Percentiles rank a stretch among this genome's conserved stretches.
These are phyloP conservation scores for Sula dactylatra DNA, from an alignment of 2,113 vertebrate species.

Conservation along the genomic window DNA sequence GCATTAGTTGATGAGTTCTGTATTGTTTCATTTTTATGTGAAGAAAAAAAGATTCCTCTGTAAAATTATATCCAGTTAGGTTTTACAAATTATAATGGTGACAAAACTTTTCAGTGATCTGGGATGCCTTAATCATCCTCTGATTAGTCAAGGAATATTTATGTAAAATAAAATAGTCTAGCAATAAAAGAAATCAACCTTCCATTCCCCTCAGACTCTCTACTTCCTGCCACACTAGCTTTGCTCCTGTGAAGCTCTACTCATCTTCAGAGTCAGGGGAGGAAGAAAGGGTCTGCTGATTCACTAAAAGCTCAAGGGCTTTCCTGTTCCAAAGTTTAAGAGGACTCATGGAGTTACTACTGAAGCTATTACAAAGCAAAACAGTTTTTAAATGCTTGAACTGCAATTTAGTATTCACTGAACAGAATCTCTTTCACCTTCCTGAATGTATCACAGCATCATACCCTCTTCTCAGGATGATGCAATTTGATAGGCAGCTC, in stretches of 20 bases:
- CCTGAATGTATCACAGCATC: neutral
- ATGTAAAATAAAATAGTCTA: slow-evolving; percentile 3
- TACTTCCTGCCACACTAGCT: neutral
- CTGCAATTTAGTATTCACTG: neutral
- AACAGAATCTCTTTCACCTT: neutral
- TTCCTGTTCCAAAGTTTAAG: neutral
- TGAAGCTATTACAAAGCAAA: neutral
- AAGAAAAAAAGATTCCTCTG: neutral
- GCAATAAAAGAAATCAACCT: neutral
- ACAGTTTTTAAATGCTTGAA: neutral
- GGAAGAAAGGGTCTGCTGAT: neutral
- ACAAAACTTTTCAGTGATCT: neutral
- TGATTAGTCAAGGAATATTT: slow-evolving; percentile 4
- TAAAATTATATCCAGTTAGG: slow-evolving; percentile 4
- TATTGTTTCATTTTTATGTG: neutral
- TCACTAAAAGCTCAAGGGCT: neutral
- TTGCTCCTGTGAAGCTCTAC: neutral
- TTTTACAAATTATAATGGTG: neutral
- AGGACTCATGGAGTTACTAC: neutral
- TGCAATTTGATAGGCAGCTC: neutral
- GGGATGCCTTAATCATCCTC: neutral
- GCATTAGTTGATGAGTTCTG: slow-evolving; percentile 35
- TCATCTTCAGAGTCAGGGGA: neutral
- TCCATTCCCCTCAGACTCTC: neutral
- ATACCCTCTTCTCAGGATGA: neutral